These are phyloP conservation scores for Drosophila gunungcola DNA, from an alignment of 1,140 invertebrate species.

Conservation along the genomic window DNA sequence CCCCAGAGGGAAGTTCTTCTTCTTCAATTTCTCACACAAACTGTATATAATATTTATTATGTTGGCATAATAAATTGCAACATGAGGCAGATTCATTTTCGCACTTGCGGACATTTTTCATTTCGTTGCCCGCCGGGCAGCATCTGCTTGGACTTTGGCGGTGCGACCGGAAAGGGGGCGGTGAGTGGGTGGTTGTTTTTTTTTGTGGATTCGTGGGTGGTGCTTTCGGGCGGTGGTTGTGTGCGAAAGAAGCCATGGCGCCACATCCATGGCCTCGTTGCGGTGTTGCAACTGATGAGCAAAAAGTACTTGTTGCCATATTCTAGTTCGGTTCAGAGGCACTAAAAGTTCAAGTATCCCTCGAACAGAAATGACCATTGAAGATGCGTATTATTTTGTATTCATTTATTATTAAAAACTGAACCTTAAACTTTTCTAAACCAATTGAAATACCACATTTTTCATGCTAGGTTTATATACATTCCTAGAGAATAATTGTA, in stretches of 20 bases:
- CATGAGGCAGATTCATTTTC: slow-evolving; percentile 83
- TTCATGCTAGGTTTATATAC: too few species aligned
- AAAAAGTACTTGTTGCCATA: slow-evolving; percentile 65
- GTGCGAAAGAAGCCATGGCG: slow-evolving; percentile 56
- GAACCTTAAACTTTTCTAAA: too few species aligned
- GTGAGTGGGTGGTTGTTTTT: background rate
- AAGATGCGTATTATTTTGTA: background rate
- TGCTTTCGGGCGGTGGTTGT: slow-evolving; percentile 17
- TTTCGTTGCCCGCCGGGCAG: slow-evolving; percentile 64
- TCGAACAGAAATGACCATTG: background rate
- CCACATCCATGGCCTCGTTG: slow-evolving; percentile 45
- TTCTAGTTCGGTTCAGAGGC: background rate
- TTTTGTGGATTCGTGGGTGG: background rate
- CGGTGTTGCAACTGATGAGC: slow-evolving; percentile 21
- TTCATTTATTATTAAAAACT: too few species aligned
- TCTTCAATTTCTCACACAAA: slow-evolving; percentile 65
- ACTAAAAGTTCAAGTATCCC: background rate
- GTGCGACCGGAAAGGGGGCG: slow-evolving; percentile 9
- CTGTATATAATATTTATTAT: slow-evolving; percentile 83
- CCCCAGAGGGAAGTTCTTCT: slow-evolving; percentile 35
- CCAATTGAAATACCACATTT: too few species aligned
- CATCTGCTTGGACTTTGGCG: slow-evolving; percentile 61
- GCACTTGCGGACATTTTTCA: slow-evolving; percentile 81
- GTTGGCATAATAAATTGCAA: slow-evolving; percentile 83
- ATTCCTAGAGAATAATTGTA: too few species aligned